Conservation (phyloP, 2,113 vertebrate genomes). For the Channa argus region DNA sequence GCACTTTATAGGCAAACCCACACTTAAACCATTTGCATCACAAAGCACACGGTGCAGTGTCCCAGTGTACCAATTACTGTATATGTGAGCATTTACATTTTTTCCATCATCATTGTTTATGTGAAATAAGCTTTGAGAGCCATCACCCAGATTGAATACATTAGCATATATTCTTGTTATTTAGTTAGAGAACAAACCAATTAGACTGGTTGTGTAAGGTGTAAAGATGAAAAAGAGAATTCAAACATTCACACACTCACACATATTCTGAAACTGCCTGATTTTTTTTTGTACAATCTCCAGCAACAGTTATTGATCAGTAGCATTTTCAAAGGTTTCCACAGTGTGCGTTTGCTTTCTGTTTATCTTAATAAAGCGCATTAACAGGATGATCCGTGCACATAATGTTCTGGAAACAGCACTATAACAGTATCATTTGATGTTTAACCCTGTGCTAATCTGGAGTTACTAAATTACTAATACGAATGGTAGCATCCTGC, state of each 20-base stretch:
- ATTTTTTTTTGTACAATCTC: background rate
- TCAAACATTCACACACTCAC: conserved; percentile 31
- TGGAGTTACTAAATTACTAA: background rate
- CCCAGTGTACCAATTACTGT: conserved; percentile 75
- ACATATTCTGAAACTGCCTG: conserved; percentile 28
- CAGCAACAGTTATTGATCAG: conserved; percentile 9
- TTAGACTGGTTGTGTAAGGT: conserved; percentile 56
- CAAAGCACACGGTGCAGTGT: conserved; percentile 72
- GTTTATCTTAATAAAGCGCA: background rate
- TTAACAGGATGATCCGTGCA: conserved; percentile 25
- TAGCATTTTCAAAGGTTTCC: conserved; percentile 21
- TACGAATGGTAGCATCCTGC: background rate
- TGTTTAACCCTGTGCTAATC: background rate
- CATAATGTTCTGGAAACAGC: conserved; percentile 22
- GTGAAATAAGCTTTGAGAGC: conserved; percentile 79
- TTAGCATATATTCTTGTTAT: conserved; percentile 71
- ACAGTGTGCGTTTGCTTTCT: conserved; percentile 7
- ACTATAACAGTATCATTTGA: background rate
- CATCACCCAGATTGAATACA: conserved; percentile 69
- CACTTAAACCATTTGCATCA: conserved; percentile 77
- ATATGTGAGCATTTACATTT: conserved; percentile 78
- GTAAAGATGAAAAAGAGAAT: conserved; percentile 24
- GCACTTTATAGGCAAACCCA: conserved; percentile 60
- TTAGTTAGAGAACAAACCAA: conserved; percentile 63
- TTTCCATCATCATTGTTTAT: conserved; percentile 79